Evolutionary conservation across 2,113 vertebrate genomes (phyloP), one percentile per base, ranked within the genome.

Genomic region (Leucopsar rothschildi): DNA sequence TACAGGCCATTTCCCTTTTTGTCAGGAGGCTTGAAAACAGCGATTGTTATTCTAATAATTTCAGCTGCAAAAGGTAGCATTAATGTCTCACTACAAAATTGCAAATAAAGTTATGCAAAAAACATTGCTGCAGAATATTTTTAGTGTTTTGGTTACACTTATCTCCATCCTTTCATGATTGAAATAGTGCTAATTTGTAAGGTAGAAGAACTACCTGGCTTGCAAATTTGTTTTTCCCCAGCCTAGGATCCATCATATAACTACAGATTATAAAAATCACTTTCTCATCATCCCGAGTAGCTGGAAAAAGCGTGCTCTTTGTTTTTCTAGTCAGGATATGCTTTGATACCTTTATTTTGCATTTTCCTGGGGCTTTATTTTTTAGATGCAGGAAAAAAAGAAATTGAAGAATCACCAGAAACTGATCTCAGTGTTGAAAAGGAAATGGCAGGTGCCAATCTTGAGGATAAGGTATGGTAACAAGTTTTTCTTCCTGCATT

Each of bases 401-500:
- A 91, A 95, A 83, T 24, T 78, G 95, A 96, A 86, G 95, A 96
- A 75, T 95, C 95, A 70, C 88, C 91, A 88, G 97, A 98, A 94
- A 47, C 89, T 2, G 35, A 95, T 60, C 56, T 83, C 14, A 63
- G 66, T 82, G 63, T 92, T 90, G 93, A 93, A 81, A 96, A 96
- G 53, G 79, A 96, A 95, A 65, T 82, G 65, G 57, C 92, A 22
- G 72, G 47, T 90, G 57, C 90, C 80, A 77, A 13, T 87, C 68
- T 90, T 33, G 95, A 96, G 76, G 90, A 98, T 82, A 97, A 98
- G 98, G 98, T 98, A 98, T 59, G 83, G 86, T 96, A 90, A 96
- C 40, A 3, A 11, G 10, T 83, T 82, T 91, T 79, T 45, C 14
- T 82, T 90, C 18, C 24, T 82, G 29, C 50, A n/a, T 63, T 73